Base-by-base conservation (phyloP, 2,113 vertebrate species). In the Chloroceryle aenea region DNA sequence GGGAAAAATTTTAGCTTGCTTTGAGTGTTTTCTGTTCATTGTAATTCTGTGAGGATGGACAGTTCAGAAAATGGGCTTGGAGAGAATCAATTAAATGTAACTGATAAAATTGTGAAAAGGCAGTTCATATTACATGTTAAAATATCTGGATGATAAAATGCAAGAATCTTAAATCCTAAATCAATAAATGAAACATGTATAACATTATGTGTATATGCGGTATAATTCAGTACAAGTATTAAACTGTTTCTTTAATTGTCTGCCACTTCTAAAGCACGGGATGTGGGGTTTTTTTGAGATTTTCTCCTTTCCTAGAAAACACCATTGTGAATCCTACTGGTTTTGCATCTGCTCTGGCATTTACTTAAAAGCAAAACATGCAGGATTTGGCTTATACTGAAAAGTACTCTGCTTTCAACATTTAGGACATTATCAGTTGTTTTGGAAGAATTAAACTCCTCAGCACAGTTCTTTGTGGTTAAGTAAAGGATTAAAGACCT, bases 391-490 rank as follows among this genome's bases (percentile, higher is more conserved):
- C 82, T 94, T 89, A 73, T 25, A 45, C 48, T 80, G 63, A 53
- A 48, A 94, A 96, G 78, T 89, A 68, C 30, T 96, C 43, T 4
- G 50, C 56, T 97, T 88, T 89, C 56, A 89, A 72, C 81, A 14
- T 89, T 95, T 86, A 79, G 94, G 85, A 88, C 93, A 66, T 88
- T 91, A 95, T 89, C 93, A 77, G 94, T 93, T 96, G 91, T 95
- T 96, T 95, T 86, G 82, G 91, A 92, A 95, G 89, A 95, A 96
- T 93, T 91, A 89, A 95, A 93, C 63, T 97, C 87, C 71, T 96
- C 93, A 95, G 93, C 59, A 43, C 63, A 71, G 68, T 91, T 90
- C 78, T 93, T 91, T 96, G 93, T 96, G 94, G 95, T 96, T 97
- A 91, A 95, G 79, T 93, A 81, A 84, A 95, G 87, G 87, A 96